Percentiles rank a stretch among this genome's conserved stretches.
Conservation (phyloP, 2,113 vertebrate genomes). For the Piaya cayana region DNA sequence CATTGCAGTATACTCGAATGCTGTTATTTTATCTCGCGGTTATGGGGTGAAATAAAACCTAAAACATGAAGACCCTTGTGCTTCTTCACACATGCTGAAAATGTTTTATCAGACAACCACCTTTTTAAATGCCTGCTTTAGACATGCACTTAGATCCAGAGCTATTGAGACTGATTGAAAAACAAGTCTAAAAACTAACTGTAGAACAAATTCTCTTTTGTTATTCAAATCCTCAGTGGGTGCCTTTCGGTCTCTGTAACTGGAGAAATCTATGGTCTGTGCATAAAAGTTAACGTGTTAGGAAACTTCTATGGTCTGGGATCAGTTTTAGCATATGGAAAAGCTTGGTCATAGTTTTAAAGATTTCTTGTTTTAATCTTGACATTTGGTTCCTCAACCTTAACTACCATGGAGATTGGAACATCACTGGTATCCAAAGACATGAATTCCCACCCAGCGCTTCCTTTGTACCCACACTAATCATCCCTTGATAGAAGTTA, state of each 20-base stretch:
- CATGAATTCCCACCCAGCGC: not conserved
- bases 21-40: not conserved
- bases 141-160: not conserved
- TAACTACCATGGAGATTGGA: not conserved
- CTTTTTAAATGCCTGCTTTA: not conserved
- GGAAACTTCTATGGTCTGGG: not conserved
- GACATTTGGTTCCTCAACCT: not conserved
- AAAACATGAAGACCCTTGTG: not conserved
- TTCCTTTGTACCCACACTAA: not conserved
- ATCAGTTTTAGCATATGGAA: not conserved
- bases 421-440: not conserved
- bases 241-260: not conserved
- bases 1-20: not conserved
- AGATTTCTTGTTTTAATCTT: not conserved
- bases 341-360: not conserved
- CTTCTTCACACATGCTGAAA: not conserved
- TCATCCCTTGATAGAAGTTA: not conserved
- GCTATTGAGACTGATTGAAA: not conserved
- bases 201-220: not conserved
- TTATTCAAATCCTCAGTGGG: not conserved
- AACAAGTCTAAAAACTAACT: not conserved
- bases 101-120: not conserved
- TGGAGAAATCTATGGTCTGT: not conserved
- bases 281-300: not conserved
- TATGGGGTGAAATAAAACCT: not conserved